Evolutionary conservation across 2,888 invertebrate genomes (phyloP).

Genomic region (Strigamia crassipes): DNA sequence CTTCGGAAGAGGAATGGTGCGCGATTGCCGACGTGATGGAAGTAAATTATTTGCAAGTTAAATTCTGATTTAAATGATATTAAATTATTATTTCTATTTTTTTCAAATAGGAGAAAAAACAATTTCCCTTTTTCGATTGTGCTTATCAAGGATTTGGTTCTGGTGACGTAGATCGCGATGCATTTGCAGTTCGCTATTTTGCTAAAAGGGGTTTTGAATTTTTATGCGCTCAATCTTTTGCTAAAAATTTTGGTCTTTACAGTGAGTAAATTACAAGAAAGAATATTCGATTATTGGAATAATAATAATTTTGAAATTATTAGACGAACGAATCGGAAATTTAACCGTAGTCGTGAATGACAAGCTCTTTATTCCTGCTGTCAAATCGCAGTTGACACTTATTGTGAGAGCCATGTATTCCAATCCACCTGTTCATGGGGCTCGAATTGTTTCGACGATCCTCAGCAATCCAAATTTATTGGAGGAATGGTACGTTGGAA

Average conservation of each 20-base stretch:
- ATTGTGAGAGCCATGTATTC: conserved; percentile 91
- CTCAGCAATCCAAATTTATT: conserved; percentile 72
- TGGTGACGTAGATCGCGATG: conserved; percentile 90
- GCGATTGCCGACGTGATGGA: conserved; percentile 83
- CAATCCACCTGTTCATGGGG: conserved; percentile 96
- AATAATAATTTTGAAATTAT: conserved; percentile 50
- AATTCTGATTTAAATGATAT: background rate
- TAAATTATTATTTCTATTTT: conserved; percentile 7
- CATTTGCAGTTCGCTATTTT: conserved; percentile 89
- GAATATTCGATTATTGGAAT: background rate
- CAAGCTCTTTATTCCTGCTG: conserved; percentile 66
- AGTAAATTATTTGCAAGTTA: conserved; percentile 58
- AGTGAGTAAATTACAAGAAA: conserved; percentile 66
- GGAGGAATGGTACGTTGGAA: too few species aligned
- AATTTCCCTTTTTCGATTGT: conserved; percentile 92
- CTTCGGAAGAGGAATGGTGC: conserved; percentile 89
- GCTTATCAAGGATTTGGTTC: conserved; percentile 97
- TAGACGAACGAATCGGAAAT: conserved; percentile 94
- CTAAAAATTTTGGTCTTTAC: conserved; percentile 99
- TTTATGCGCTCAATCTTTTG: conserved; percentile 93
- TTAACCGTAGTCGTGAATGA: conserved; percentile 77
- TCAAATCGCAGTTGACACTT: conserved; percentile 86
- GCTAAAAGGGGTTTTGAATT: conserved; percentile 85
- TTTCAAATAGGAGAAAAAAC: conserved; percentile 68
- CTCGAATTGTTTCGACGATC: conserved; percentile 82